A percentile compares a stretch with the other conserved stretches of the same genome.
These are phyloP conservation scores for Scartelaos histophorus DNA, from an alignment of 2,113 vertebrate genomes.

Conservation along the genomic window DNA sequence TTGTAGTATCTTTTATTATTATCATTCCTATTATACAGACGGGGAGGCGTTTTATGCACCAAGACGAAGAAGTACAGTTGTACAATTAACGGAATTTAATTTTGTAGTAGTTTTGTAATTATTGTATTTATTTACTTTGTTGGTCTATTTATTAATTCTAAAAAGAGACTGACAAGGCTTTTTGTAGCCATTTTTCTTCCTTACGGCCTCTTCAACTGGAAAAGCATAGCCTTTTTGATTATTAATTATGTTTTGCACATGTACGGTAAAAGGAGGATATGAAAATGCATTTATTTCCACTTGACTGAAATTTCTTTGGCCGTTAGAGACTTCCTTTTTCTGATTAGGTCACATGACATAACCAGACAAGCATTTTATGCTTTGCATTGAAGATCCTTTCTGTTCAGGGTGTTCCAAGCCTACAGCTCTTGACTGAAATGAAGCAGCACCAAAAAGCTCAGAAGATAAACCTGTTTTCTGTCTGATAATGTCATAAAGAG, in stretches of 20 bases:
- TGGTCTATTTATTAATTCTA: too few species aligned
- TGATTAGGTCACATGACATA: background rate
- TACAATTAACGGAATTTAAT: too few species aligned
- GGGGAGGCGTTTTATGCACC: too few species aligned
- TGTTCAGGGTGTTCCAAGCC: background rate
- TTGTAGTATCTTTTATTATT: too few species aligned
- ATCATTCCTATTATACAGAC: too few species aligned
- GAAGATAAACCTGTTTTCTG: background rate
- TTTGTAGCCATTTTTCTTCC: background rate
- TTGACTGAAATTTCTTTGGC: background rate
- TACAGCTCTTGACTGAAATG: background rate
- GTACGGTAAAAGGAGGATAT: background rate
- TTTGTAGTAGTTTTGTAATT: too few species aligned
- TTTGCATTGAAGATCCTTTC: background rate
- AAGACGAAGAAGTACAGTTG: too few species aligned
- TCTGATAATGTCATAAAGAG: conserved; percentile 5
- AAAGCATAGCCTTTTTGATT: background rate
- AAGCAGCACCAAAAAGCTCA: background rate
- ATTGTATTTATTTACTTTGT: too few species aligned
- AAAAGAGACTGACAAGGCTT: background rate
- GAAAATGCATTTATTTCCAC: background rate
- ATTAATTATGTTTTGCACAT: background rate
- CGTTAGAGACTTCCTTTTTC: conserved; percentile 32
- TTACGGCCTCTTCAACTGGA: too few species aligned
- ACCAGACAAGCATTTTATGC: background rate